Conservation (phyloP, 2,888 invertebrate species). For the Aporophyla lueneburgensis region DNA sequence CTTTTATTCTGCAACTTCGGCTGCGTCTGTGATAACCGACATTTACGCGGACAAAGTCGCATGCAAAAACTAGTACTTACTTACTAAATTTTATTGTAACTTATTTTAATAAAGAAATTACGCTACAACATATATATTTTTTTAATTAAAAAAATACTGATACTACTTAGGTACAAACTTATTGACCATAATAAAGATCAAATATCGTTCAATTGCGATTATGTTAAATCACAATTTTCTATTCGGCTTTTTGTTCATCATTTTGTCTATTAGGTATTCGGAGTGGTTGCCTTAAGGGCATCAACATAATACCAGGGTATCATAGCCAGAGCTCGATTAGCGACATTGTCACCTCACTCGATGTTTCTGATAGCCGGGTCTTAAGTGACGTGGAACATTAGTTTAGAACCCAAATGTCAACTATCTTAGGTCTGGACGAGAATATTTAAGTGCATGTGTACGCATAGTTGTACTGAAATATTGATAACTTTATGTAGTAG, state of each 20-base stretch:
- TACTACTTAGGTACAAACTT: not conserved
- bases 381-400: slow-evolving; percentile 40
- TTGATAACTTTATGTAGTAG: too few species aligned
- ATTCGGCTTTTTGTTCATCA: not conserved
- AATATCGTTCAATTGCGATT: not conserved
- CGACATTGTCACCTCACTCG: slow-evolving; percentile 48
- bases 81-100: too few species aligned
- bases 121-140: not conserved
- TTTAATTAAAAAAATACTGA: not conserved
- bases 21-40: too few species aligned
- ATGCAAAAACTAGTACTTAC: too few species aligned
- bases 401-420: slow-evolving; percentile 25
- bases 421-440: slow-evolving; percentile 22
- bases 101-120: not conserved
- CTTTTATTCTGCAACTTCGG: too few species aligned
- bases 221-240: not conserved
- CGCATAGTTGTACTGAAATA: not conserved
- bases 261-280: slow-evolving; percentile 34
- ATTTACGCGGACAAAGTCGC: too few species aligned
- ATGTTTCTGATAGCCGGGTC: slow-evolving; percentile 41
- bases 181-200: not conserved
- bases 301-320: slow-evolving; percentile 31
- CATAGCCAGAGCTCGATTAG: slow-evolving; percentile 36
- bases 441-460: slow-evolving; percentile 20
- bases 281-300: slow-evolving; percentile 5